These are phyloP conservation scores for Drosophila virilis DNA, from an alignment of 1,140 invertebrate genomes.

Conservation along the genomic window DNA sequence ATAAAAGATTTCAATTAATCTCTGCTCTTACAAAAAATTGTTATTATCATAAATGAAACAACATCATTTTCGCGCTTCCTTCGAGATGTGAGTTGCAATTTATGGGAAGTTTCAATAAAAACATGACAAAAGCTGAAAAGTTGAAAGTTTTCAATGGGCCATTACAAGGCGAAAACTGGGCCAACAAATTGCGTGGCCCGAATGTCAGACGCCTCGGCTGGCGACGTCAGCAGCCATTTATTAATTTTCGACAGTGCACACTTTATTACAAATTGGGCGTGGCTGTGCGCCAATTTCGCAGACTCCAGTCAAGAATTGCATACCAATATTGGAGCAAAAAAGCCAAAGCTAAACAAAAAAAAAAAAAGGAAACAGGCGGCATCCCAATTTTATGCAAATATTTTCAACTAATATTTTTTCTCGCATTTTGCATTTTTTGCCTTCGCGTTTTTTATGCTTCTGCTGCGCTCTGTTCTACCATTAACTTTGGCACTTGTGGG, in stretches of 20 bases:
- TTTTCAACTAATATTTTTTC: constrained; percentile 44
- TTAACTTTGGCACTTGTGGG: constrained; percentile 13
- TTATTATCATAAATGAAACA: constrained; percentile 46
- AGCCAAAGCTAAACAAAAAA: neutral
- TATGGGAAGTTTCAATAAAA: constrained; percentile 63
- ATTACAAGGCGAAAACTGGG: constrained; percentile 46
- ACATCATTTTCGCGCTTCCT: constrained; percentile 40
- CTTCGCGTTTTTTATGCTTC: constrained; percentile 7
- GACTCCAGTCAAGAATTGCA: constrained; percentile 9
- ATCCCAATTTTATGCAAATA: constrained; percentile 55
- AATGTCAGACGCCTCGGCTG: constrained; percentile 29
- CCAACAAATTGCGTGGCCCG: constrained; percentile 41
- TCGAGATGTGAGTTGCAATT: constrained; percentile 48
- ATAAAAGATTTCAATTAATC: no score
- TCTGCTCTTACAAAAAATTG: constrained; percentile 10
- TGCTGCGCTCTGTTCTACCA: constrained; percentile 2
- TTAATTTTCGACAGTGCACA: constrained; percentile 72
- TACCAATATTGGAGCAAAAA: constrained; percentile 11
- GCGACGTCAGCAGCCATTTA: constrained; percentile 58
- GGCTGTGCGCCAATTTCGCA: constrained; percentile 48
- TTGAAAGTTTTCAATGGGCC: constrained; percentile 35
- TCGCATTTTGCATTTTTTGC: constrained; percentile 18
- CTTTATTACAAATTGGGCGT: constrained; percentile 58
- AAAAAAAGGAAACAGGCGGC: constrained; percentile 9
- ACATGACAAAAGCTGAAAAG: constrained; percentile 26